Evolutionary conservation across 2,797 vertebrate species (phyloP).

Genomic region (Enteromius afrohamiltoni): DNA sequence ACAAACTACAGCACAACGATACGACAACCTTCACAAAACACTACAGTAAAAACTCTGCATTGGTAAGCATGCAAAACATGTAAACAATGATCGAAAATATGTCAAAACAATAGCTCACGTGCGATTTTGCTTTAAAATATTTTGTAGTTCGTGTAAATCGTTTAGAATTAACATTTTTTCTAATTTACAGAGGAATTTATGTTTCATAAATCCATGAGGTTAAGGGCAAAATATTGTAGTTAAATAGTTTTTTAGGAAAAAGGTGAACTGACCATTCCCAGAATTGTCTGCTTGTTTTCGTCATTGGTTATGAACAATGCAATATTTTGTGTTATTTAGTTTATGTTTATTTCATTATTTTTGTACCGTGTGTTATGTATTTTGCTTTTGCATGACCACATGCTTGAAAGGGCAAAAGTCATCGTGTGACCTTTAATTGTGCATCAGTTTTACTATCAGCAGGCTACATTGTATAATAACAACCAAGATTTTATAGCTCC

Average conservation of each 20-base stretch:
- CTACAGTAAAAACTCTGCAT: not conserved
- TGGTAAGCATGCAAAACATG: not conserved
- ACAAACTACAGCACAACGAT: not conserved
- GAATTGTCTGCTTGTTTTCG: too few species aligned
- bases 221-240: not conserved
- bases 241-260: not conserved
- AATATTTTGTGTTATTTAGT: not conserved
- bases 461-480: not conserved
- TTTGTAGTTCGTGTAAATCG: not conserved
- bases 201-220: not conserved
- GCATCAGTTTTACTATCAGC: not conserved
- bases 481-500: not conserved
- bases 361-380: not conserved
- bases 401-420: not conserved
- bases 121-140: not conserved
- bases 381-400: not conserved
- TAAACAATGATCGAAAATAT: not conserved
- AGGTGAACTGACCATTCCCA: not conserved
- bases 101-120: too few species aligned
- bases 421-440: not conserved
- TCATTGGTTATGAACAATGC: not conserved
- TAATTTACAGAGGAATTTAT: not conserved
- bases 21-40: not conserved
- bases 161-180: not conserved
- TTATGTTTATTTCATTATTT: not conserved